phyloP scores from a whole-genome alignment of 2,113 vertebrate genomes.

The Tricholaema leucomelas region DNA sequence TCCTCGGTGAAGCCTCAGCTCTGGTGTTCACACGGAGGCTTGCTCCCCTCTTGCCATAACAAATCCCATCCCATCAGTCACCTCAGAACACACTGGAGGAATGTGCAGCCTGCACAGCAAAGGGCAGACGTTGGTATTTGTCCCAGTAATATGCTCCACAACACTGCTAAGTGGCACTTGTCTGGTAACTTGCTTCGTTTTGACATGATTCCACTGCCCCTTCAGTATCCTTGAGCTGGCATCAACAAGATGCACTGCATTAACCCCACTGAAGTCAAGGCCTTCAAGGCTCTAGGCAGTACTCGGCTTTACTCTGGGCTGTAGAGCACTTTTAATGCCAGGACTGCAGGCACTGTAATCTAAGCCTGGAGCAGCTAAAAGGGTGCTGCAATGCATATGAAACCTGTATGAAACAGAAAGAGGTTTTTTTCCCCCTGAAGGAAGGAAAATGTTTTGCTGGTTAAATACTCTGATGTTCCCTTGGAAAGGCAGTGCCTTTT shows the following conservation, averaged over 20 bases:
- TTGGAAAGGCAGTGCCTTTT: neutral
- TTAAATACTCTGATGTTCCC: slow-evolving; percentile 1
- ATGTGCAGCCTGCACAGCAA: neutral
- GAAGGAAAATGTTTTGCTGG: slow-evolving; percentile 8
- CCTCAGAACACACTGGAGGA: neutral
- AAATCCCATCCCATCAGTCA: neutral
- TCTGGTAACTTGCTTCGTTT: slow-evolving; percentile 11
- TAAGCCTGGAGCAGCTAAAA: slow-evolving; percentile 28
- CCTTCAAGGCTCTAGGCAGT: slow-evolving; percentile 20
- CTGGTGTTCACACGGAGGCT: neutral
- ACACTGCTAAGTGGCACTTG: neutral
- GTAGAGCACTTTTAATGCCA: slow-evolving; percentile 46
- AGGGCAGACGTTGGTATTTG: neutral
- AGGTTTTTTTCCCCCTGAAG: slow-evolving; percentile 6
- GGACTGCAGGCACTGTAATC: slow-evolving; percentile 31
- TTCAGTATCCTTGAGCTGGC: slow-evolving; percentile 11
- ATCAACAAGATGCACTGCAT: neutral
- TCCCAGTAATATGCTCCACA: neutral
- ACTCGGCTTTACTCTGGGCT: slow-evolving; percentile 2
- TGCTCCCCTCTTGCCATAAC: too few relatives aligned
- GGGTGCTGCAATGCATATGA: neutral
- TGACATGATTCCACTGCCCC: slow-evolving; percentile 10
- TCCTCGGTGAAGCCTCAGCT: neutral
- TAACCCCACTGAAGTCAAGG: slow-evolving; percentile 20
- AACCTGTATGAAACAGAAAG: slow-evolving; percentile 28